Conservation (phyloP, 37 sponge, comb jelly and placozoan species). For the Chondrosia reniformis region DNA sequence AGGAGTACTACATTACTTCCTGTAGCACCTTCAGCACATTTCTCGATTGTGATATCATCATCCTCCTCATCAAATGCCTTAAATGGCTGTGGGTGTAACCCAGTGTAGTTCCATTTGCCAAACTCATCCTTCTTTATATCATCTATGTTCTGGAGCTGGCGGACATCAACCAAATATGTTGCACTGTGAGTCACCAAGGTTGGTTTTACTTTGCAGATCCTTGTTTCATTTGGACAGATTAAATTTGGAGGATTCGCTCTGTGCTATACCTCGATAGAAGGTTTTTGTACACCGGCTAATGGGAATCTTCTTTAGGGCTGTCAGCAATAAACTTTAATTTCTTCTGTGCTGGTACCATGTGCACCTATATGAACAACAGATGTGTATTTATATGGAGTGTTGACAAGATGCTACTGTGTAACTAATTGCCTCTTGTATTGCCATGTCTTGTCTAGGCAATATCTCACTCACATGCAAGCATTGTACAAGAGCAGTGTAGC, state of each 20-base stretch:
- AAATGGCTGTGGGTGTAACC: constrained; percentile 22
- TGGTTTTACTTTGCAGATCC: constrained; percentile 21
- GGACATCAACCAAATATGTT: constrained; percentile 29
- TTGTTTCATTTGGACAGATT: constrained; percentile 13
- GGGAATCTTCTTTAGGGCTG: not conserved
- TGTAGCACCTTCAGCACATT: constrained; percentile 29
- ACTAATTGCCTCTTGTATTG: no score
- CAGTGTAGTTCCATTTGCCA: constrained; percentile 37
- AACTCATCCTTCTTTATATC: constrained; percentile 44
- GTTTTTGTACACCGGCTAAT: constrained; percentile 23
- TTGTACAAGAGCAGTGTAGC: not conserved
- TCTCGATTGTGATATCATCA: constrained; percentile 42
- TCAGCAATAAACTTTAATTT: not conserved
- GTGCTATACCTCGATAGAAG: constrained; percentile 23
- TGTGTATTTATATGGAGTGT: not conserved
- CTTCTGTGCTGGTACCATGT: not conserved
- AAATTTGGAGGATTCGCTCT: constrained; percentile 30
- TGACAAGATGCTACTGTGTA: no score
- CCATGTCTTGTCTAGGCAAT: not conserved
- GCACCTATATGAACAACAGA: not conserved
- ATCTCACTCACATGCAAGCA: not conserved
- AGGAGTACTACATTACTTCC: constrained; percentile 32
- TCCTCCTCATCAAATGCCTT: not conserved
- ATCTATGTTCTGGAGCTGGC: constrained; percentile 14
- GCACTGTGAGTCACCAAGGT: constrained; percentile 6